These are phyloP conservation scores for Bombus consobrinus DNA, from an alignment of 1,140 invertebrate species.

Conservation along the genomic window DNA sequence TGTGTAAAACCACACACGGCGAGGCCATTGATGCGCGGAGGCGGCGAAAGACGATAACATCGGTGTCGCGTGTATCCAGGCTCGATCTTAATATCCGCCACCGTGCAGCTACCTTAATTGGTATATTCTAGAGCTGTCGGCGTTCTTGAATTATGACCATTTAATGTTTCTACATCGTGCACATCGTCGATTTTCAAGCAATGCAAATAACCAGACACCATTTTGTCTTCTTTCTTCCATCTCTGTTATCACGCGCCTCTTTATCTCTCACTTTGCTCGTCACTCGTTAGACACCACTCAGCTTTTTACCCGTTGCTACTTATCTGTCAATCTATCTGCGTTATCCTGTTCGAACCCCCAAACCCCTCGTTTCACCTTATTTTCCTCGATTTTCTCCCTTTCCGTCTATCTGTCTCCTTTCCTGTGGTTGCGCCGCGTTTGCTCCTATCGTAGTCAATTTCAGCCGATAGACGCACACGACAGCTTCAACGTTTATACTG, in stretches of 20 bases:
- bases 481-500: conserved; percentile 64
- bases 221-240: not conserved
- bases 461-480: conserved; percentile 67
- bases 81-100: conserved; percentile 65
- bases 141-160: conserved; percentile 62
- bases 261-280: not conserved
- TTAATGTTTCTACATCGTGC: conserved; percentile 46
- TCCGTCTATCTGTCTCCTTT: not conserved
- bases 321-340: conserved; percentile 10
- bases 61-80: conserved; percentile 32
- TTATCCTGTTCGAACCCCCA: not conserved
- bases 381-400: not conserved
- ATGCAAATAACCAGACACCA: not conserved
- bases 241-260: not conserved
- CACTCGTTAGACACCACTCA: not conserved
- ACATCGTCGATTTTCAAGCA: conserved; percentile 6
- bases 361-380: not conserved
- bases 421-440: not conserved
- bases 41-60: conserved; percentile 40
- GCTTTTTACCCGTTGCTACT: not conserved
- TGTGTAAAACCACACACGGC: conserved; percentile 40
- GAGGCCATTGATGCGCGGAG: conserved; percentile 36
- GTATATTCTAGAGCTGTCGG: conserved; percentile 63
- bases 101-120: conserved; percentile 53
- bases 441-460: conserved; percentile 62